These are phyloP conservation scores for Ciona savignyi DNA, from an alignment of 23 tunicate genomes.

Conservation along the genomic window DNA sequence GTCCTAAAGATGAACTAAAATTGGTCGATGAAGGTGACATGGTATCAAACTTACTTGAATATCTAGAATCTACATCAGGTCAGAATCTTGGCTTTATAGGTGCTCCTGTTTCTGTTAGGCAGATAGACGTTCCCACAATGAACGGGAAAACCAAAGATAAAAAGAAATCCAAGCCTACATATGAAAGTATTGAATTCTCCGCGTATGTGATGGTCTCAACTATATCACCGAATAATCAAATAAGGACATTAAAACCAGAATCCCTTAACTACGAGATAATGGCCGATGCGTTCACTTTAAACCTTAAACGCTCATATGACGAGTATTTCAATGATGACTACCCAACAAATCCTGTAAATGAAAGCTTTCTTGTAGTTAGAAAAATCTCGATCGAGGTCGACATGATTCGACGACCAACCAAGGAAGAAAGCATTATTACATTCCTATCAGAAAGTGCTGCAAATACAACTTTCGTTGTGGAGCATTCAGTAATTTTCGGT, in stretches of 20 bases:
- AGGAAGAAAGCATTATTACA: background rate
- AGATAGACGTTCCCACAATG: background rate
- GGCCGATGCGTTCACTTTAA: background rate
- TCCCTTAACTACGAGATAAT: background rate
- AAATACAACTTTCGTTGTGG: background rate
- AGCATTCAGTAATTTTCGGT: background rate
- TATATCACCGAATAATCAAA: background rate
- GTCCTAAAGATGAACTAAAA: background rate
- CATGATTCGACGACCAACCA: background rate
- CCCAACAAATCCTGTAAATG: background rate
- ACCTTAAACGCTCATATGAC: background rate
- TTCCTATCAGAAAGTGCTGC: background rate
- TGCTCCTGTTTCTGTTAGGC: background rate
- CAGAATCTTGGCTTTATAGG: background rate
- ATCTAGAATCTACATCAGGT: background rate
- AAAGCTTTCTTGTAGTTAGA: background rate
- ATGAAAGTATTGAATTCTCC: background rate
- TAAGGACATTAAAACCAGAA: background rate
- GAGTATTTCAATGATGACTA: background rate
- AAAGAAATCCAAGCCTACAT: too few species aligned
- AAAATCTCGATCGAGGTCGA: background rate
- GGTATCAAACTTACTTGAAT: background rate
- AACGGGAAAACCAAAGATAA: background rate
- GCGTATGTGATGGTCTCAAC: background rate
- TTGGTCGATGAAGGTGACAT: background rate